phyloP scores from a whole-genome alignment of 1,140 invertebrate species.

The Hyposmocoma kahamanoa region DNA sequence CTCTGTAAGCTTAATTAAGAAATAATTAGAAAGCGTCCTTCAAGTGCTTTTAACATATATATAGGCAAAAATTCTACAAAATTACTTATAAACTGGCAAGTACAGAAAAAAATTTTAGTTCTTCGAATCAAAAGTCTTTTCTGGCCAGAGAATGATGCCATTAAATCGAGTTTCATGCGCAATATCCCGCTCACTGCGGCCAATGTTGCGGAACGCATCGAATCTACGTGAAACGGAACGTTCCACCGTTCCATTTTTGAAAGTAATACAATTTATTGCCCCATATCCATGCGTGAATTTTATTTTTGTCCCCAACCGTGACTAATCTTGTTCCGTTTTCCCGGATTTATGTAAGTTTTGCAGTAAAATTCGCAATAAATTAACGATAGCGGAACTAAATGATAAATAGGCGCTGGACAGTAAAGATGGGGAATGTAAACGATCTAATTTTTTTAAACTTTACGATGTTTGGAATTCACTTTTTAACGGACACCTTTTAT shows the following conservation, averaged over 20 bases:
- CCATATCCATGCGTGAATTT: constrained; percentile 21
- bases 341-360: constrained; percentile 11
- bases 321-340: constrained; percentile 28
- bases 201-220: constrained; percentile 61
- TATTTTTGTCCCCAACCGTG: constrained; percentile 35
- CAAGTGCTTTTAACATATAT: too few relatives aligned
- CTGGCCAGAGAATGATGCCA: too few relatives aligned
- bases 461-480: too few relatives aligned
- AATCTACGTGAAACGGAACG: constrained; percentile 25
- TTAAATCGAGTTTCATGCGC: constrained; percentile 53
- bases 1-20: too few relatives aligned
- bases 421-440: too few relatives aligned
- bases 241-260: constrained; percentile 35
- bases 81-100: too few relatives aligned
- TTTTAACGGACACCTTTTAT: too few relatives aligned
- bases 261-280: constrained; percentile 42
- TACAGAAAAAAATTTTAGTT: too few relatives aligned
- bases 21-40: too few relatives aligned
- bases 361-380: constrained; percentile 18
- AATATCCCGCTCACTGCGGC: constrained; percentile 42
- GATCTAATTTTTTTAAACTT: too few relatives aligned
- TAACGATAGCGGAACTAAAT: constrained; percentile 13
- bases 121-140: too few relatives aligned
- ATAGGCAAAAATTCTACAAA: too few relatives aligned
- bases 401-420: neutral